Base-by-base conservation (phyloP, 2,888 invertebrate species). In the Saturnia pavonia region DNA sequence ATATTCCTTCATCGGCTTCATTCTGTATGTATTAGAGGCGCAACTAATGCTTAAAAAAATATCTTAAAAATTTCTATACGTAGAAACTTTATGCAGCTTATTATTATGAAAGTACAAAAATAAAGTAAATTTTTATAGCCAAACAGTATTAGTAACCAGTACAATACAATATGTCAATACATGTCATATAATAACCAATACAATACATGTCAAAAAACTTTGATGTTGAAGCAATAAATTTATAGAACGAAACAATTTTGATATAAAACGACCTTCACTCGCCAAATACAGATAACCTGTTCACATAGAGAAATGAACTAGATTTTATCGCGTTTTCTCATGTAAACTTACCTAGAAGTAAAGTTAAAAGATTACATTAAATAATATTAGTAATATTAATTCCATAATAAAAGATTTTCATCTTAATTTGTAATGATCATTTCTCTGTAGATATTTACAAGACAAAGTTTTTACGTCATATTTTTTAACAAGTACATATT, bases 301-400 rank as follows among this genome's bases (percentile, higher is more conserved):
- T 65, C 40, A 40, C 7, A n/a, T 40, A 40, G 14, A 9, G 40
- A 65, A 65, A 65, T 40, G n/a, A 65, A 40, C 40, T 65, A 65
- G 40, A 65, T 65, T 65, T 65, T 40, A 65, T 65, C 65, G 40
- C 65, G 65, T 40, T 65, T 63, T 65, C 19, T 65, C 40, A 65
- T n/a, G 65, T 40, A 65, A 65, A 19, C 19, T n/a, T 40, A 65
- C 65, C 65, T 40, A 65, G 65, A 65, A 65, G 1, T 65, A 65
- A 8, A n/a, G 65, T 11, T 65, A 65, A 65, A 54, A 65, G 65
- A n/a, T 65, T 65, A 65, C 16, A 65, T 40, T 65, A 65, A 2
- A 40, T 40, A 65, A 65, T n/a, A 40, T 34, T 11, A 19, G 9
- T 40, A n/a, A 34, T 4, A 34, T 34, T 34, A 34, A 40, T 40